Evolutionary conservation across 1,140 invertebrate genomes (phyloP).

Genomic region (Temnothorax longispinosus): DNA sequence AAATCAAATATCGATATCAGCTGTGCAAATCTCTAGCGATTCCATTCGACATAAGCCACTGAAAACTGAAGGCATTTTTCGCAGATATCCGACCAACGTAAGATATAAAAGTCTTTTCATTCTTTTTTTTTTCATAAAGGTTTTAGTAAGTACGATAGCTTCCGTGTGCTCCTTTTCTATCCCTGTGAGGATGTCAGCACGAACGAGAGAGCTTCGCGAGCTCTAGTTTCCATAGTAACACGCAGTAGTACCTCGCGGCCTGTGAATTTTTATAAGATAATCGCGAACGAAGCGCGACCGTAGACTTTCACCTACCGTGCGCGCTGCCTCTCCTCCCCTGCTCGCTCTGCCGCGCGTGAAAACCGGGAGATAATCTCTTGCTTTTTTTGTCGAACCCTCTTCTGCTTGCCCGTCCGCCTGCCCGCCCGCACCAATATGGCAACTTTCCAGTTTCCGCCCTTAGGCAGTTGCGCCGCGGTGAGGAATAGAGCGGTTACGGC

Average conservation of each 20-base stretch:
- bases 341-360: conserved; percentile 3
- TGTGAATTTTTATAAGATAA: conserved; percentile 68
- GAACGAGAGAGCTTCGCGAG: conserved; percentile 45
- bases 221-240: conserved; percentile 68
- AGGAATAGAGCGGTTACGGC: conserved; percentile 53
- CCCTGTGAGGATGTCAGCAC: conserved; percentile 42
- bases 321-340: conserved; percentile 1
- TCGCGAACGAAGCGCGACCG: background rate
- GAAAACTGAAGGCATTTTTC: conserved; percentile 48
- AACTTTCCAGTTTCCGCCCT: conserved; percentile 69
- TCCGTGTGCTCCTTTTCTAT: conserved; percentile 32
- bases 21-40: conserved; percentile 7
- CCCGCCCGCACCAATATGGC: conserved; percentile 39
- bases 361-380: conserved; percentile 64
- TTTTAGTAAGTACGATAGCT: conserved; percentile 16
- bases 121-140: conserved; percentile 31
- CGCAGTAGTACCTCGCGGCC: conserved; percentile 40
- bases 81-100: conserved; percentile 41
- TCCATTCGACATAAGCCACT: conserved; percentile 37
- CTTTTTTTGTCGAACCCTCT: conserved; percentile 59
- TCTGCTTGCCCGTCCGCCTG: background rate
- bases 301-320: conserved; percentile 27
- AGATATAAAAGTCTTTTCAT: conserved; percentile 33
- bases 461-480: conserved; percentile 53
- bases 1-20: background rate